Percentiles rank a stretch among this genome's conserved stretches.
Evolutionary conservation across 2,797 vertebrate species (phyloP).

Genomic region (Austrolebias charrua): DNA sequence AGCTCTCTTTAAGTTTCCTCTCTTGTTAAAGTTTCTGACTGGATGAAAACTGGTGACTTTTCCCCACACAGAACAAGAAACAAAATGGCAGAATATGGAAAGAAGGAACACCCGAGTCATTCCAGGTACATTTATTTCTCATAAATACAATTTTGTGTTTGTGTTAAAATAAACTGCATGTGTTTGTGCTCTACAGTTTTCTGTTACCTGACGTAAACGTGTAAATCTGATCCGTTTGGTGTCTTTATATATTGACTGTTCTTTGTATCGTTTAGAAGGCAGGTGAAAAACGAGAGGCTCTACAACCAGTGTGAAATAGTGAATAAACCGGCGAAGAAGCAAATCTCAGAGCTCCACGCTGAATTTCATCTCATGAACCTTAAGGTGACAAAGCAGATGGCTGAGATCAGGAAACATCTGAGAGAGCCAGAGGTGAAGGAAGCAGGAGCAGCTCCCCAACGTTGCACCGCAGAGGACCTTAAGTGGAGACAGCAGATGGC

Average conservation of each 20-base stretch:
- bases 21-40: too few species aligned
- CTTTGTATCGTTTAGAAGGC: not conserved
- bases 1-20: too few species aligned
- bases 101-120: fast-evolving
- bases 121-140: conserved; percentile 24
- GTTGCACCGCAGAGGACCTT: too few species aligned
- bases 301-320: conserved; percentile 22
- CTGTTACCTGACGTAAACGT: not conserved
- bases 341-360: not conserved
- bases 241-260: too few species aligned
- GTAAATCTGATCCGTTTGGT: not conserved
- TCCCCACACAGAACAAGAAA: not conserved
- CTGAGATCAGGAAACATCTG: not conserved
- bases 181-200: not conserved
- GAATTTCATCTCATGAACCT: conserved; percentile 15
- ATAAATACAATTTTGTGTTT: not conserved
- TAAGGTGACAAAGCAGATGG: conserved; percentile 1
- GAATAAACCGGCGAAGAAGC: conserved; percentile 26
- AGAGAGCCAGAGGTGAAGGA: not conserved
- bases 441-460: not conserved
- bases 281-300: conserved; percentile 2
- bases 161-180: fast-evolving
- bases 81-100: not conserved
- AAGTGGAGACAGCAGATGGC: too few species aligned
- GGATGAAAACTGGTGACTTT: not conserved